Conservation (phyloP, 2,888 invertebrate genomes). For the Agonopterix alstromeriana region DNA sequence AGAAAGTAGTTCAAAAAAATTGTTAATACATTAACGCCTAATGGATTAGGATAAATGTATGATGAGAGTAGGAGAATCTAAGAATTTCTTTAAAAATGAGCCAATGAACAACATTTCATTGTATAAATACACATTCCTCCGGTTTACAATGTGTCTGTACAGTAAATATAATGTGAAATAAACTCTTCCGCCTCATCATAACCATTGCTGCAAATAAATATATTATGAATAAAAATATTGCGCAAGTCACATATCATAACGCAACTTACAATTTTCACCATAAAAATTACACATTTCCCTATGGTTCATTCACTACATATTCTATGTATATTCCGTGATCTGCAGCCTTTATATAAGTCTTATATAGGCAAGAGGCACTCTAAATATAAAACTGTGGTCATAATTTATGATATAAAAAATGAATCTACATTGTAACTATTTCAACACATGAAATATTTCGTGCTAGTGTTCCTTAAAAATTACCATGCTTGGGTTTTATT, state of each 20-base stretch:
- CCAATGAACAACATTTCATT: too few species aligned
- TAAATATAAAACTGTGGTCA: slow-evolving; percentile 79
- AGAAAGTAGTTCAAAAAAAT: too few species aligned
- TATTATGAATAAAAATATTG: slow-evolving; percentile 14
- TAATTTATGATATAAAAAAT: slow-evolving; percentile 70
- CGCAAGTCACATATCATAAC: slow-evolving; percentile 73
- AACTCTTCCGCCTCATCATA: slow-evolving; percentile 2
- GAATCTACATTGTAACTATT: slow-evolving; percentile 64
- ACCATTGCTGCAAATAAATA: slow-evolving; percentile 14
- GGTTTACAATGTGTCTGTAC: too few species aligned
- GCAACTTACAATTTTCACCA: slow-evolving; percentile 78
- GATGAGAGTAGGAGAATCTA: too few species aligned
- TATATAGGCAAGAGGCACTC: slow-evolving; percentile 80
- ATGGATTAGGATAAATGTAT: too few species aligned
- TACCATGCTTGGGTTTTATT: slow-evolving; percentile 46
- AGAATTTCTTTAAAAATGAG: too few species aligned
- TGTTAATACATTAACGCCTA: too few species aligned
- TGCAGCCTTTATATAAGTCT: slow-evolving; percentile 78
- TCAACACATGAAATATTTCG: slow-evolving; percentile 61
- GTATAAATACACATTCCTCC: too few species aligned
- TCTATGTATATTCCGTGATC: slow-evolving; percentile 75
- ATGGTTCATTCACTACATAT: slow-evolving; percentile 65
- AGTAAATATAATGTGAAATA: background rate
- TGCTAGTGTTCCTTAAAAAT: slow-evolving; percentile 60
- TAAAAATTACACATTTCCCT: slow-evolving; percentile 65